Conservation (phyloP, 2,797 vertebrate species). For the Anableps anableps region DNA sequence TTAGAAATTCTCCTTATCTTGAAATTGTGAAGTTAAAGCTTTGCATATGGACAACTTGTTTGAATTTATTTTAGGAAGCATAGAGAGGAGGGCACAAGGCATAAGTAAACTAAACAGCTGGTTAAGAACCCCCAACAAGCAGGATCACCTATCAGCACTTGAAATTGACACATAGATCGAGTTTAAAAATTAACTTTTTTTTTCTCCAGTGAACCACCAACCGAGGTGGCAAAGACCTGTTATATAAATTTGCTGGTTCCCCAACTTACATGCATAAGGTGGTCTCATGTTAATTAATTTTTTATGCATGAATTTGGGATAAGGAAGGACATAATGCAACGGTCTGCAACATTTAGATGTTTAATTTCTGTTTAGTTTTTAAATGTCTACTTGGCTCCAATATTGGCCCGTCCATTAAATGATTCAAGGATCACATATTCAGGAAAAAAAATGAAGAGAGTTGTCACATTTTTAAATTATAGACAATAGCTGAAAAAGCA, state of each 20-base stretch:
- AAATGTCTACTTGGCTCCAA: not conserved
- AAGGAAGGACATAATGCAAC: not conserved
- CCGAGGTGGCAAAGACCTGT: too few relatives aligned
- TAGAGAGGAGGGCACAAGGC: not conserved
- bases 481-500: not conserved
- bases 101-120: not conserved
- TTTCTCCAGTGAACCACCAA: not conserved
- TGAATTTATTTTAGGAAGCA: not conserved
- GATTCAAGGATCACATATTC: not conserved
- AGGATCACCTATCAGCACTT: not conserved
- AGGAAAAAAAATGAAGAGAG: not conserved
- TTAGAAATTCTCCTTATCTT: not conserved
- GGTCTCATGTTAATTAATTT: not conserved
- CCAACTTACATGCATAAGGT: not conserved
- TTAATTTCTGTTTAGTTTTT: not conserved
- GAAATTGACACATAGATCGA: not conserved
- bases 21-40: conserved; percentile 7
- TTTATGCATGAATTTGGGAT: not conserved
- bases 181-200: not conserved
- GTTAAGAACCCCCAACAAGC: not conserved
- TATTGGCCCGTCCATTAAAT: not conserved
- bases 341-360: not conserved
- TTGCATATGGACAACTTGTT: not conserved
- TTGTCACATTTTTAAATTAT: too few relatives aligned
- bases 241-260: too few relatives aligned